Evolutionary conservation across 2,113 vertebrate species (phyloP).

Genomic region (Platanista minor): DNA sequence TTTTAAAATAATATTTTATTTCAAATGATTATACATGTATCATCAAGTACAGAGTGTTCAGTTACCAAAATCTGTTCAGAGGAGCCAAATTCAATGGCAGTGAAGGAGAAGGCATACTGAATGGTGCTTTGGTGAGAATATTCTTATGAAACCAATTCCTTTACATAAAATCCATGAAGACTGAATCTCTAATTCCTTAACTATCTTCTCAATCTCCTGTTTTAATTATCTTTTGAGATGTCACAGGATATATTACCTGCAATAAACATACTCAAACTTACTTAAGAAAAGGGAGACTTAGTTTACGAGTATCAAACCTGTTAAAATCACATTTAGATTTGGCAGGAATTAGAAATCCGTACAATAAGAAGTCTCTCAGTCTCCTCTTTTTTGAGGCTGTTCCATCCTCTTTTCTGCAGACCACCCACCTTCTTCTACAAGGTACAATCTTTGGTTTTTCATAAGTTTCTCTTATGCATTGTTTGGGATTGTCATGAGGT

Average conservation of each 20-base stretch:
- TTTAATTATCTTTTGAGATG: background rate
- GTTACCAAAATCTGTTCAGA: background rate
- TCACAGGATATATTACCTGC: background rate
- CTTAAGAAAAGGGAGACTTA: background rate
- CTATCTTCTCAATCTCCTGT: background rate
- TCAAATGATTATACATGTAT: background rate
- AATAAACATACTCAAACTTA: background rate
- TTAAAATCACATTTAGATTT: background rate
- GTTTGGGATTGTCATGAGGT: background rate
- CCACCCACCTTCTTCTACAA: background rate
- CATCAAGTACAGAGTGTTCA: background rate
- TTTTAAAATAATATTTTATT: background rate
- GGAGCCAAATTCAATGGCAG: background rate
- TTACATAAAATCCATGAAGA: background rate
- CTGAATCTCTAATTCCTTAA: background rate
- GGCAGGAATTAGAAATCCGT: background rate
- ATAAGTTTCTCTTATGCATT: background rate
- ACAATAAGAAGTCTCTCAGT: background rate
- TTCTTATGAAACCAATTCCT: background rate
- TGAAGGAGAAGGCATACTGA: background rate
- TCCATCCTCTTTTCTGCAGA: background rate
- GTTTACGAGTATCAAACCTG: background rate
- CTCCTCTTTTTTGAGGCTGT: background rate
- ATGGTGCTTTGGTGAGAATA: background rate
- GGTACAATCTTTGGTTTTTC: background rate